Conservation (phyloP, 2,888 invertebrate species). For the Zootermopsis nevadensis region DNA sequence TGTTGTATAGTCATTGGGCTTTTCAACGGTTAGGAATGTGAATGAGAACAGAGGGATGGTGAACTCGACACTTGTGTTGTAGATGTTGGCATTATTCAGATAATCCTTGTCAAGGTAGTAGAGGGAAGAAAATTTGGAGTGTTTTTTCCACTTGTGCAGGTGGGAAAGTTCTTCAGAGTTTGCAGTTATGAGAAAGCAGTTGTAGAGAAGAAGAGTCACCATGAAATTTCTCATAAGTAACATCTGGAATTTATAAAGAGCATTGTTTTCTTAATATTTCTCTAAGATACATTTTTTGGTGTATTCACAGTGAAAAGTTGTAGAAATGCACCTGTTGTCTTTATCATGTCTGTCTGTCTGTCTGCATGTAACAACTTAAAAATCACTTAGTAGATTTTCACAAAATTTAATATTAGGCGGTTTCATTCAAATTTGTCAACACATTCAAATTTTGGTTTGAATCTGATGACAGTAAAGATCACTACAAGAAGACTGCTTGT, state of each 20-base stretch:
- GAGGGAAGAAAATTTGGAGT: constrained; percentile 38
- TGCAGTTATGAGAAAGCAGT: neutral
- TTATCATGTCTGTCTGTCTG: too few species aligned
- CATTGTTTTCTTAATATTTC: too few species aligned
- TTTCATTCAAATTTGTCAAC: too few species aligned
- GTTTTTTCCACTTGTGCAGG: constrained; percentile 14
- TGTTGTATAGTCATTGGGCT: constrained; percentile 40
- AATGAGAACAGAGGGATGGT: constrained; percentile 47
- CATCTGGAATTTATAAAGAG: neutral
- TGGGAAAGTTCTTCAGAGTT: neutral
- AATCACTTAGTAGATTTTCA: too few species aligned
- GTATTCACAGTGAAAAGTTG: too few species aligned
- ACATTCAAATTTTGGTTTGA: too few species aligned
- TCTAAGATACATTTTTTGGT: too few species aligned
- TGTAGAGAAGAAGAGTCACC: neutral
- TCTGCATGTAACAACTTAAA: too few species aligned
- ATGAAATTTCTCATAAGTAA: neutral
- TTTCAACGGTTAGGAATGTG: constrained; percentile 41
- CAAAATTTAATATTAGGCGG: too few species aligned
- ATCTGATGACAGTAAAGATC: too few species aligned
- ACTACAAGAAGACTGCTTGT: too few species aligned
- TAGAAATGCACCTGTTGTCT: too few species aligned
- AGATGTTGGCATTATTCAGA: constrained; percentile 41
- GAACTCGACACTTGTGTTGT: constrained; percentile 47
- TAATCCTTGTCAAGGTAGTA: constrained; percentile 36